These are phyloP conservation scores for Umimayanthus chanpuru DNA, from an alignment of 92 coral and sea anemone species.

Conservation along the genomic window DNA sequence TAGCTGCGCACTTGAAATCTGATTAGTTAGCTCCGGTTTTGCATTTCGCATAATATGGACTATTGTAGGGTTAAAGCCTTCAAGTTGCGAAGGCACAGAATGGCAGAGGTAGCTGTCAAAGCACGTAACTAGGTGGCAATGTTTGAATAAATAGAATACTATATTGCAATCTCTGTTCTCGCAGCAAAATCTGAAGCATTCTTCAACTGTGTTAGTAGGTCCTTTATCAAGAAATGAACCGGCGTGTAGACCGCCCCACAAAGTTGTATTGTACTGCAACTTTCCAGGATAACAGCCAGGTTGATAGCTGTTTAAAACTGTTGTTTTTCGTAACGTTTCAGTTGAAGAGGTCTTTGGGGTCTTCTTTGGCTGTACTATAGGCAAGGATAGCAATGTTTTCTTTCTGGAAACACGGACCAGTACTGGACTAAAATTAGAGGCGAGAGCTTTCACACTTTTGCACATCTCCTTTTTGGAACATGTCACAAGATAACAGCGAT, in stretches of 20 bases:
- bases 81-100: conserved; percentile 79
- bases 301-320: conserved; percentile 2
- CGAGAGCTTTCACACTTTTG: conserved; percentile 84
- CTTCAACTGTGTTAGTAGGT: conserved; percentile 54
- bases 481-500: conserved; percentile 85
- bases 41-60: conserved; percentile 56
- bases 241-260: conserved; percentile 84
- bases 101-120: conserved; percentile 83
- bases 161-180: conserved; percentile 75
- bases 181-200: conserved; percentile 81
- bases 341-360: not conserved
- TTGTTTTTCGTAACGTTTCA: not conserved
- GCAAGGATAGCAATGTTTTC: not conserved
- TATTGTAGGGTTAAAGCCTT: conserved; percentile 85
- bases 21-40: not conserved
- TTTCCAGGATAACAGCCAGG: conserved; percentile 62
- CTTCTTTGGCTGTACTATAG: not conserved
- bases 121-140: conserved; percentile 88
- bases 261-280: conserved; percentile 74
- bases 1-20: not conserved
- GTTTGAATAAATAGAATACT: conserved; percentile 80
- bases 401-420: conserved; percentile 64
- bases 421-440: conserved; percentile 85
- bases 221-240: conserved; percentile 82
- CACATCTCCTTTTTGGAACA: conserved; percentile 76